These are phyloP conservation scores for Mormyrops boulengeri DNA, from an alignment of 2,797 vertebrate genomes.

Conservation along the genomic window DNA sequence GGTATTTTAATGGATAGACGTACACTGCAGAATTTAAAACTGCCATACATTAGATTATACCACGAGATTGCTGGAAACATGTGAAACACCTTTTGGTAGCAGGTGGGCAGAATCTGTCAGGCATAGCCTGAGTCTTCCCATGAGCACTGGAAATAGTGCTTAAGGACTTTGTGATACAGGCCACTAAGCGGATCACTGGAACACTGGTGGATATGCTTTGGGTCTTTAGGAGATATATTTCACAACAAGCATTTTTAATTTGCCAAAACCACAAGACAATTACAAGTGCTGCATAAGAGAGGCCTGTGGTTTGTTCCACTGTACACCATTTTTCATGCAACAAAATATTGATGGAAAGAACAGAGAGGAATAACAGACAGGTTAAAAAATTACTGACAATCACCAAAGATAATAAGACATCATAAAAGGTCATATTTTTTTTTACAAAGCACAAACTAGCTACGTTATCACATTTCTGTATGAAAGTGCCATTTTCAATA, in stretches of 20 bases:
- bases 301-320: neutral
- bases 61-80: neutral
- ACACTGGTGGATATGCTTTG: neutral
- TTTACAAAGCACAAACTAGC: neutral
- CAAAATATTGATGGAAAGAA: neutral
- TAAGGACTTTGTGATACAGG: neutral
- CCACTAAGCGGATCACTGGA: neutral
- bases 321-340: neutral
- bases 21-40: neutral
- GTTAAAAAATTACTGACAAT: neutral
- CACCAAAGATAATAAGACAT: neutral
- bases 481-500: neutral
- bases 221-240: neutral
- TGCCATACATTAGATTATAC: neutral
- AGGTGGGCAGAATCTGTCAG: neutral
- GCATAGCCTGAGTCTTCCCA: neutral
- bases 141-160: neutral
- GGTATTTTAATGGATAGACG: neutral
- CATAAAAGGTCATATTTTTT: neutral
- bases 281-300: neutral
- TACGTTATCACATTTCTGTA: neutral
- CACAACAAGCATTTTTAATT: neutral
- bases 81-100: neutral
- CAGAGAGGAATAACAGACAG: neutral
- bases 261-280: neutral